phyloP scores from a whole-genome alignment of 2,113 vertebrate species.

The Tympanuchus pallidicinctus region DNA sequence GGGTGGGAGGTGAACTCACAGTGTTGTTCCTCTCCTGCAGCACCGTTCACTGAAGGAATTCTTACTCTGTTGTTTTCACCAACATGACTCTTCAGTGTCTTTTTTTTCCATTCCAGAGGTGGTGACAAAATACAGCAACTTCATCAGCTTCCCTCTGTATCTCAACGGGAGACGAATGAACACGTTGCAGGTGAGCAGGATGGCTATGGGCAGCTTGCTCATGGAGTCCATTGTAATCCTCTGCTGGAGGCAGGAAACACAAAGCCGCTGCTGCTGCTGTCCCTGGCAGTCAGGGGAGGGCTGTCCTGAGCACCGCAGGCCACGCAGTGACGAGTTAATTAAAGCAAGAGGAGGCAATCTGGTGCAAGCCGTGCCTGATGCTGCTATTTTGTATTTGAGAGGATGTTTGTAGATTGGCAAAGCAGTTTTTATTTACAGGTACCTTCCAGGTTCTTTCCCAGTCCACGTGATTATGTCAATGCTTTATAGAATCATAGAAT shows the following conservation, averaged over 20 bases:
- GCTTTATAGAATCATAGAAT: background rate
- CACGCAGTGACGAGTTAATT: background rate
- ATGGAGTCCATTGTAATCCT: background rate
- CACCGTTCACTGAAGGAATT: background rate
- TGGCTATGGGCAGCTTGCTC: background rate
- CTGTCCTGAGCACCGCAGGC: background rate
- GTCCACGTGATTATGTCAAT: background rate
- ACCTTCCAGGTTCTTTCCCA: background rate
- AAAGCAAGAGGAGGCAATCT: background rate
- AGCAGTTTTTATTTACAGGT: background rate
- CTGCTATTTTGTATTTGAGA: background rate
- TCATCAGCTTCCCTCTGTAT: slow-evolving; percentile 94
- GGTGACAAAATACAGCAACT: slow-evolving; percentile 98
- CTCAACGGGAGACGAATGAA: slow-evolving; percentile 92
- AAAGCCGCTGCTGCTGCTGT: background rate
- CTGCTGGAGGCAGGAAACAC: background rate
- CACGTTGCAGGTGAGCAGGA: slow-evolving; percentile 88
- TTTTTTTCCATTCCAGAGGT: slow-evolving; percentile 83
- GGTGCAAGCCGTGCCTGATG: background rate
- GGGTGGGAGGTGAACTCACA: background rate
- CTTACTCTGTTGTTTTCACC: background rate
- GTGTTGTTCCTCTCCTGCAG: background rate
- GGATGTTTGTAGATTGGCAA: background rate
- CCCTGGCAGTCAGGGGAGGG: background rate
- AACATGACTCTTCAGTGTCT: background rate